Percentiles rank a stretch among this genome's conserved stretches.
phyloP scores from a whole-genome alignment of 64 coral and sea anemone genomes.

The Stylophora pistillata region DNA sequence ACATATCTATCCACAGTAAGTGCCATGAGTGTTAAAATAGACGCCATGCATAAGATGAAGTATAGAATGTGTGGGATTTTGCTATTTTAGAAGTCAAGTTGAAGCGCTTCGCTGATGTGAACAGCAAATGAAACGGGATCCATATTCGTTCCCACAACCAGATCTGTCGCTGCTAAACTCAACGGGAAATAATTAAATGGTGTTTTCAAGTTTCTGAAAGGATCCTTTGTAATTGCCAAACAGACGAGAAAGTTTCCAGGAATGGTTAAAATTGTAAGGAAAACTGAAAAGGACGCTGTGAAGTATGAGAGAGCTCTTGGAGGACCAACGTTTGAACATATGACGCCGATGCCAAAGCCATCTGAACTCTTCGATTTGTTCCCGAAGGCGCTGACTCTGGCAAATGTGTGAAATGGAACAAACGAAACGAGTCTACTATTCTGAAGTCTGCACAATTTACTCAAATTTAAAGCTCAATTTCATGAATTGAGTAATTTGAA shows the following conservation, averaged over 20 bases:
- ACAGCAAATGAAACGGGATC: constrained; percentile 51
- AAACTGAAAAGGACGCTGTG: background rate
- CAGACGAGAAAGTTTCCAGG: constrained; percentile 65
- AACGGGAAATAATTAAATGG: constrained; percentile 54
- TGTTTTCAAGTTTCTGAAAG: constrained; percentile 63
- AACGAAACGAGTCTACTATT: no score
- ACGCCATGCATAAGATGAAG: constrained; percentile 59
- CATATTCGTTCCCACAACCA: constrained; percentile 58
- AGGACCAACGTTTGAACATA: background rate
- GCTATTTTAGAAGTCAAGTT: constrained; percentile 19
- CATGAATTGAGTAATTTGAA: no score
- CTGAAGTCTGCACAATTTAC: no score
- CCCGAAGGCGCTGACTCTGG: background rate
- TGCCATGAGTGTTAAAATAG: constrained; percentile 33
- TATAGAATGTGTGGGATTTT: constrained; percentile 44
- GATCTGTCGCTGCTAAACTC: constrained; percentile 54
- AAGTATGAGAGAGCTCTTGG: background rate
- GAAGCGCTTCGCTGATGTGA: constrained; percentile 46
- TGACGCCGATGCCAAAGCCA: background rate
- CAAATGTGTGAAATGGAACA: background rate
- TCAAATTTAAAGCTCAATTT: no score
- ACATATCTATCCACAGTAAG: constrained; percentile 51
- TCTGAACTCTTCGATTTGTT: background rate
- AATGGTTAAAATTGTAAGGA: background rate
- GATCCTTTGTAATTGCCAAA: constrained; percentile 63